Conservation (phyloP, 1,140 invertebrate species). For the Hyposmocoma kahamanoa region DNA sequence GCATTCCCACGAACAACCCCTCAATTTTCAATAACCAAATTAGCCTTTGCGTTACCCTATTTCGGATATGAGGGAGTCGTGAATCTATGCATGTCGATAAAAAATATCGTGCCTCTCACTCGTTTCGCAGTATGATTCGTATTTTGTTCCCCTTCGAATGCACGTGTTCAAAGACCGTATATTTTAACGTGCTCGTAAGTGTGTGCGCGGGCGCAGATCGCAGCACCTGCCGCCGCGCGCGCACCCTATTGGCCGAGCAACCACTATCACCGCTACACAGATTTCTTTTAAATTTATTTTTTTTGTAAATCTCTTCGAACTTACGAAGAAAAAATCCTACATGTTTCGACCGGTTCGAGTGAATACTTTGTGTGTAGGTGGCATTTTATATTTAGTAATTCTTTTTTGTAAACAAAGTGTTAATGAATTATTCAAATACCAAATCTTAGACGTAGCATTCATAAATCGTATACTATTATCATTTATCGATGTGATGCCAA, state of each 20-base stretch:
- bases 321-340: constrained; percentile 63
- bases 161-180: constrained; percentile 67
- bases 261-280: constrained; percentile 67
- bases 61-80: constrained; percentile 71
- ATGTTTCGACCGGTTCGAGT: constrained; percentile 63
- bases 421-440: constrained; percentile 44
- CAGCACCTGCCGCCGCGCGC: constrained; percentile 63
- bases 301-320: constrained; percentile 62
- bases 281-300: constrained; percentile 68
- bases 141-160: constrained; percentile 67
- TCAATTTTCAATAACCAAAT: constrained; percentile 74
- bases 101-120: constrained; percentile 57
- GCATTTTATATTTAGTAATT: constrained; percentile 51
- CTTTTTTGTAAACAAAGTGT: constrained; percentile 56
- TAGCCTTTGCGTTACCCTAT: constrained; percentile 74
- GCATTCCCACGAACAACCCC: constrained; percentile 72
- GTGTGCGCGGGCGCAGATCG: constrained; percentile 47
- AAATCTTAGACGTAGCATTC: constrained; percentile 27
- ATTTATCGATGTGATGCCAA: too few species aligned
- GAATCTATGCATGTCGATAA: constrained; percentile 70
- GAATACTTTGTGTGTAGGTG: constrained; percentile 64
- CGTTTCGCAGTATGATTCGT: constrained; percentile 17
- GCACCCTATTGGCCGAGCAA: constrained; percentile 57
- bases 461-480: too few species aligned
- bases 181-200: constrained; percentile 43